Percentiles rank a stretch among this genome's conserved stretches.
Evolutionary conservation across 1,140 invertebrate genomes (phyloP).

Genomic region (Drosophila asahinai): DNA sequence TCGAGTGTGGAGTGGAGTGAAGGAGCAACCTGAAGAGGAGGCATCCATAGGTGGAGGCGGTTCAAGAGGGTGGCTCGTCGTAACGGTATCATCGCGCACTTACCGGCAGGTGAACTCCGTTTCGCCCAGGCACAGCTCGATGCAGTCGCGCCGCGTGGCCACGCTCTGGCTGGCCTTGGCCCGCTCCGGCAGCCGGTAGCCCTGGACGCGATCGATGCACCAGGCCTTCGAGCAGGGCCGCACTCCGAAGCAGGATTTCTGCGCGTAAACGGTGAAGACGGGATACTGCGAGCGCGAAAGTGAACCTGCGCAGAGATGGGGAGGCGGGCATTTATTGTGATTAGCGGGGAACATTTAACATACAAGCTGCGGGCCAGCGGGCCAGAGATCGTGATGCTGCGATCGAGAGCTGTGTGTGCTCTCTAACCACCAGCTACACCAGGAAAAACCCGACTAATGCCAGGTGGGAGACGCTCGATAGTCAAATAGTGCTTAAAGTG

Average conservation of each 20-base stretch:
- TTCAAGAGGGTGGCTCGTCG: slow-evolving; percentile 88
- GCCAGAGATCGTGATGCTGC: slow-evolving; percentile 46
- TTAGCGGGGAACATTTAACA: slow-evolving; percentile 52
- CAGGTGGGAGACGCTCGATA: slow-evolving; percentile 5
- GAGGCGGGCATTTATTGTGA: slow-evolving; percentile 36
- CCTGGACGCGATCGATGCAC: slow-evolving; percentile 96
- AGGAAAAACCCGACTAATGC: slow-evolving; percentile 18
- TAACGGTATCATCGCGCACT: slow-evolving; percentile 84
- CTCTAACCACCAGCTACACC: slow-evolving; percentile 46
- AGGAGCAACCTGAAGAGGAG: slow-evolving; percentile 26
- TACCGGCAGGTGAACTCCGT: slow-evolving; percentile 95
- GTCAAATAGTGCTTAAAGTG: slow-evolving; percentile 14
- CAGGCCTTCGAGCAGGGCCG: slow-evolving; percentile 95
- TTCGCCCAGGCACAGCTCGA: slow-evolving; percentile 95
- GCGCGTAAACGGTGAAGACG: slow-evolving; percentile 97
- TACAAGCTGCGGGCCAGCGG: slow-evolving; percentile 43
- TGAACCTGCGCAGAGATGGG: slow-evolving; percentile 88
- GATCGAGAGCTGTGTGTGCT: slow-evolving; percentile 51
- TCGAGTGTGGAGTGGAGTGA: slow-evolving; percentile 17
- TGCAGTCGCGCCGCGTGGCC: slow-evolving; percentile 92
- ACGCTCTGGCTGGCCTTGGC: slow-evolving; percentile 90
- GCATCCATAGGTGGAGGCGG: slow-evolving; percentile 21
- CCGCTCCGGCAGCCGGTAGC: slow-evolving; percentile 91
- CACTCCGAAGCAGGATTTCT: slow-evolving; percentile 95
- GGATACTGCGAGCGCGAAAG: slow-evolving; percentile 96